Conservation (phyloP, 2,888 invertebrate genomes). For the Reticulitermes lucifugus region DNA sequence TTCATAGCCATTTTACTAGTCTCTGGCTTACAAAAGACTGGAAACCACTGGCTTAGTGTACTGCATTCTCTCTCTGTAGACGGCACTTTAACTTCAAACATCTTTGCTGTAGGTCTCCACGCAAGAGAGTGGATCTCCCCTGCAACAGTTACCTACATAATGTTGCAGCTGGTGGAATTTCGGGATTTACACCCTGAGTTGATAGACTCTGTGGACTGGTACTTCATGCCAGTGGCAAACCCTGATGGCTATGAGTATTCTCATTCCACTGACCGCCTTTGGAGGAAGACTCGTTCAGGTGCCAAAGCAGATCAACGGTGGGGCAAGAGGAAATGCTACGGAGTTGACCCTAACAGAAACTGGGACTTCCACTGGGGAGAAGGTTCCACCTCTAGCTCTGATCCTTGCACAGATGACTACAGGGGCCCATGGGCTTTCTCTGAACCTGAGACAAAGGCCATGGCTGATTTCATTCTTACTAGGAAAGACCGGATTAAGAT, state of each 20-base stretch:
- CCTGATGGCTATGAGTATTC: conserved; percentile 84
- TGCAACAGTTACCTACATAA: conserved; percentile 80
- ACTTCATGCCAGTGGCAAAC: conserved; percentile 80
- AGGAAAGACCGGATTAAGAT: conserved; percentile 58
- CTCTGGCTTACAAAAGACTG: no score
- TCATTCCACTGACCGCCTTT: conserved; percentile 70
- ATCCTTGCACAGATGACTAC: conserved; percentile 63
- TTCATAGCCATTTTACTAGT: no score
- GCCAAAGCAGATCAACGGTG: conserved; percentile 31
- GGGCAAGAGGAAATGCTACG: conserved; percentile 53
- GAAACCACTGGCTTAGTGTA: no score
- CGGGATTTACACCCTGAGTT: conserved; percentile 63
- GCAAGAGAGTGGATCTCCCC: conserved; percentile 86
- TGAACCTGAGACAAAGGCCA: conserved; percentile 62
- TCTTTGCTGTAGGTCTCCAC: conserved; percentile 65
- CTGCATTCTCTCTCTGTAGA: no score
- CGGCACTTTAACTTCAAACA: no score
- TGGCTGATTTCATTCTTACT: conserved; percentile 59
- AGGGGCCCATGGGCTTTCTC: conserved; percentile 62
- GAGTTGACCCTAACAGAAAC: conserved; percentile 60
- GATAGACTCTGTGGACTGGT: conserved; percentile 77
- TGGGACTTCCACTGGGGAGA: conserved; percentile 62
- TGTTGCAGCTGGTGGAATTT: conserved; percentile 72
- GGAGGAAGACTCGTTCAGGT: conserved; percentile 63
- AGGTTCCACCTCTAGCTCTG: conserved; percentile 54